These are phyloP conservation scores for Paramuricea clavata DNA, from an alignment of 92 coral and sea anemone species.

Conservation along the genomic window DNA sequence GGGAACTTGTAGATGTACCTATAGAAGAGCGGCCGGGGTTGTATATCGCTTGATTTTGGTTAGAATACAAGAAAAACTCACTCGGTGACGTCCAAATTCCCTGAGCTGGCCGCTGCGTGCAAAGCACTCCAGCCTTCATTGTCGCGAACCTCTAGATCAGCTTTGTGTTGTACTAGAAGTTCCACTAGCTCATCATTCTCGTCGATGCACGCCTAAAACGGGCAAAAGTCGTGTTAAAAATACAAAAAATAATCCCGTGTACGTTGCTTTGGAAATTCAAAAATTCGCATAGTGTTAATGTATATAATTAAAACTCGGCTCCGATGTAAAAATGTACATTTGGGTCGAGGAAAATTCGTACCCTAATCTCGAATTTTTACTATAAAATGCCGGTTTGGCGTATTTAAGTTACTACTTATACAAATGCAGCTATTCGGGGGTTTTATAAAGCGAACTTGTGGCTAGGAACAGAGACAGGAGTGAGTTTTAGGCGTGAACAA, in stretches of 20 bases:
- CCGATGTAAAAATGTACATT: neutral
- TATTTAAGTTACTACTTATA: neutral
- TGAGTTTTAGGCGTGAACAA: slow-evolving; percentile 22
- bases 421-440: neutral
- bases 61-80: slow-evolving; percentile 65
- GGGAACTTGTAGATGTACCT: neutral
- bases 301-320: neutral
- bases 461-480: neutral
- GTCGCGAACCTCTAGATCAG: slow-evolving; percentile 91
- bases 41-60: neutral
- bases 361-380: neutral
- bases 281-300: neutral
- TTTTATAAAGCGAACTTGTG: neutral
- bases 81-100: slow-evolving; percentile 98
- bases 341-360: neutral
- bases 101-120: slow-evolving; percentile 99
- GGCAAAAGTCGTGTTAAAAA: slow-evolving; percentile 43
- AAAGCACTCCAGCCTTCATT: slow-evolving; percentile 98
- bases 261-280: neutral
- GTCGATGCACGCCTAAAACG: slow-evolving; percentile 94
- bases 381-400: neutral
- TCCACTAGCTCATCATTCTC: slow-evolving; percentile 89
- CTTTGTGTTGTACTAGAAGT: slow-evolving; percentile 87
- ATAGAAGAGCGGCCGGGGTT: neutral
- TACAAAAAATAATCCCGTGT: neutral